Percentiles rank a stretch among this genome's conserved stretches.
Conservation (phyloP, 35 echinoderm and acorn worm genomes). For the Diadema setosum region DNA sequence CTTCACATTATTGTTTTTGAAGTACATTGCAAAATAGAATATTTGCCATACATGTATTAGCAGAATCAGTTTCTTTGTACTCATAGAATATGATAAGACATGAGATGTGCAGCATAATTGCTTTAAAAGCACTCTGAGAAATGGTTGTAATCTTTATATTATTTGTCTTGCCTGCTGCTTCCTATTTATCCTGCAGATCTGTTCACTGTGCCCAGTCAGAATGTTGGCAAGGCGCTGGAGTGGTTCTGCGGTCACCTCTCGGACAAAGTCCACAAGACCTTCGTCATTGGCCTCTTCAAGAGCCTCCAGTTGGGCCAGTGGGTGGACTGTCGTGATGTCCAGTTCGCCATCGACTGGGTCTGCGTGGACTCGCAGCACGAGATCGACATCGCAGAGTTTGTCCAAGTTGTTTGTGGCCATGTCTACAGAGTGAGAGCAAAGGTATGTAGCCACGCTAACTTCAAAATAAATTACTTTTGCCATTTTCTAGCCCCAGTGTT, state of each 20-base stretch:
- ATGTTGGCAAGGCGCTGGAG: constrained; percentile 49
- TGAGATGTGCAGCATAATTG: too few species aligned
- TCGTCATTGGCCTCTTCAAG: constrained; percentile 87
- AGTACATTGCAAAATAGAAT: too few species aligned
- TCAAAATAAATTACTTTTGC: too few species aligned
- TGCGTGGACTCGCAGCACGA: constrained; percentile 83
- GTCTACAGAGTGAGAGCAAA: constrained; percentile 51
- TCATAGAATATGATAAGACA: too few species aligned
- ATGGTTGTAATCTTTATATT: too few species aligned
- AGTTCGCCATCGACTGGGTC: constrained; percentile 74
- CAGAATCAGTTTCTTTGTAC: too few species aligned
- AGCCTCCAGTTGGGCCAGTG: constrained; percentile 64
- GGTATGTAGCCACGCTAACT: too few species aligned
- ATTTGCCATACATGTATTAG: too few species aligned
- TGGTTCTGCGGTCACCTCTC: constrained; percentile 44
- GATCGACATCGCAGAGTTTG: constrained; percentile 86
- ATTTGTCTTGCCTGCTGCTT: too few species aligned
- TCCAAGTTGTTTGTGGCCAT: constrained; percentile 88
- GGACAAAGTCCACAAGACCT: constrained; percentile 60
- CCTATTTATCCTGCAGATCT: not conserved
- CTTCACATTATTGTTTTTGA: too few species aligned
- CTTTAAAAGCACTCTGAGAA: too few species aligned
- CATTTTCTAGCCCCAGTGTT: too few species aligned
- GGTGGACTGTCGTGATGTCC: constrained; percentile 69
- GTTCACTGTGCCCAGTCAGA: not conserved